Percentiles rank a stretch among this genome's conserved stretches.
These are phyloP conservation scores for Eulemur coronatus DNA, from an alignment of 2,797 vertebrate species.

Conservation along the genomic window DNA sequence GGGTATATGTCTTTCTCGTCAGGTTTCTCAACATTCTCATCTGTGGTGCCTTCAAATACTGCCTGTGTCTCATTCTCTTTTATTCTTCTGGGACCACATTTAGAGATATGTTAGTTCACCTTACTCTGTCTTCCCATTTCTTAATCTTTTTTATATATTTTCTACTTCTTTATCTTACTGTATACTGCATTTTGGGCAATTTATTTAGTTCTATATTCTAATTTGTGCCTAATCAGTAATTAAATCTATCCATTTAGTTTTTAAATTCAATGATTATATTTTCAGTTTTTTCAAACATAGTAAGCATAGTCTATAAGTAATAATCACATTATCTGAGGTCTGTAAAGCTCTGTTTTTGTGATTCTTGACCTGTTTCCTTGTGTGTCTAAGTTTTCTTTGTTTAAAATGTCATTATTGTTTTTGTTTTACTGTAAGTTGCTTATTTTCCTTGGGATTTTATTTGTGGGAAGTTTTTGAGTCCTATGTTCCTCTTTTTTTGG, in stretches of 20 bases:
- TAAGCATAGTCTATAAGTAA: neutral
- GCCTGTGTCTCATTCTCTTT: neutral
- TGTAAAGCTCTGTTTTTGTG: neutral
- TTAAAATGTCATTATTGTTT: neutral
- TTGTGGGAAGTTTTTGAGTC: neutral
- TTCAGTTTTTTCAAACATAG: neutral
- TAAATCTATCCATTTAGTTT: neutral
- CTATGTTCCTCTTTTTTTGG: neutral
- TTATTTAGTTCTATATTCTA: neutral
- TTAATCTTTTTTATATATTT: neutral
- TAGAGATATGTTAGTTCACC: neutral
- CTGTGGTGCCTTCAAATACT: neutral
- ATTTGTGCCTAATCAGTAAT: neutral
- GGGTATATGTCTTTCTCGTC: neutral
- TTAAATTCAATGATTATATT: constrained; percentile 18
- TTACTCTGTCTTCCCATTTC: neutral
- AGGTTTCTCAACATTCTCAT: neutral
- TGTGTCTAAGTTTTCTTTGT: neutral
- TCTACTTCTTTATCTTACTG: neutral
- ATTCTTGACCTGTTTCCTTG: neutral
- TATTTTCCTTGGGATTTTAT: neutral
- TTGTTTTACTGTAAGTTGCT: neutral
- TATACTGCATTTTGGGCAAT: neutral
- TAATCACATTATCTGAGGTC: neutral
- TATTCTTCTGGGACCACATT: neutral